Evolutionary conservation across 1,140 invertebrate species (phyloP).

Genomic region (Augochlora pura): DNA sequence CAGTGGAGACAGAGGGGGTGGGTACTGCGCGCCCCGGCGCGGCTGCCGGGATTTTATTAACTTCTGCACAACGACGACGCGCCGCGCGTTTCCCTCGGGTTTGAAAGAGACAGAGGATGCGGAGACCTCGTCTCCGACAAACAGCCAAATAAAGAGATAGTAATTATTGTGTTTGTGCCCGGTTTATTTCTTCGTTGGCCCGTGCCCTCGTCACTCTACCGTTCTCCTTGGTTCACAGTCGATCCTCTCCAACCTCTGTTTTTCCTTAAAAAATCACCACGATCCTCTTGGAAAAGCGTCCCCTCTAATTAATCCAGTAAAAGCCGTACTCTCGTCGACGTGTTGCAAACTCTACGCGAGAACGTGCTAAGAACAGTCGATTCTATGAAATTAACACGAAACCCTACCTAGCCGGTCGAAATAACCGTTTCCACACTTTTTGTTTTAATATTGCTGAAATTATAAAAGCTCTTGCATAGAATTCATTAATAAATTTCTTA

Average conservation of each 20-base stretch:
- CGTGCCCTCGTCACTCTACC: constrained; percentile 46
- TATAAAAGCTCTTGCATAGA: too few species aligned
- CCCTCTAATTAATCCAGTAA: constrained; percentile 11
- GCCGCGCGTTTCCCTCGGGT: constrained; percentile 56
- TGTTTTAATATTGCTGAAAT: too few species aligned
- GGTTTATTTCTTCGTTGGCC: constrained; percentile 69
- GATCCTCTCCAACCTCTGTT: neutral
- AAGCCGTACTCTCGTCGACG: constrained; percentile 1
- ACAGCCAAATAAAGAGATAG: constrained; percentile 79
- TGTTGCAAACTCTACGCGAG: neutral
- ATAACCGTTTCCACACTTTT: too few species aligned
- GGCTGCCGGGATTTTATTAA: constrained; percentile 79
- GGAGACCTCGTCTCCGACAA: constrained; percentile 69
- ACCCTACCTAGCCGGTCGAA: too few species aligned
- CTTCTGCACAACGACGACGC: constrained; percentile 75
- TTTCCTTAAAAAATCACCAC: constrained; percentile 48
- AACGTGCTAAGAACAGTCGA: neutral
- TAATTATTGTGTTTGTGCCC: constrained; percentile 78
- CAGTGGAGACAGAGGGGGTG: constrained; percentile 41
- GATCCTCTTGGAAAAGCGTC: constrained; percentile 30
- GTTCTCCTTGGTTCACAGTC: constrained; percentile 25
- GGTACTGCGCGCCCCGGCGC: constrained; percentile 64
- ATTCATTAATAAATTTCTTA: too few species aligned
- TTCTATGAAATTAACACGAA: too few species aligned
- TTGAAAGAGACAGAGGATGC: constrained; percentile 57